Evolutionary conservation across 2,797 vertebrate genomes (phyloP), one percentile per base, ranked within the genome.

Genomic region (Lacerta agilis): DNA sequence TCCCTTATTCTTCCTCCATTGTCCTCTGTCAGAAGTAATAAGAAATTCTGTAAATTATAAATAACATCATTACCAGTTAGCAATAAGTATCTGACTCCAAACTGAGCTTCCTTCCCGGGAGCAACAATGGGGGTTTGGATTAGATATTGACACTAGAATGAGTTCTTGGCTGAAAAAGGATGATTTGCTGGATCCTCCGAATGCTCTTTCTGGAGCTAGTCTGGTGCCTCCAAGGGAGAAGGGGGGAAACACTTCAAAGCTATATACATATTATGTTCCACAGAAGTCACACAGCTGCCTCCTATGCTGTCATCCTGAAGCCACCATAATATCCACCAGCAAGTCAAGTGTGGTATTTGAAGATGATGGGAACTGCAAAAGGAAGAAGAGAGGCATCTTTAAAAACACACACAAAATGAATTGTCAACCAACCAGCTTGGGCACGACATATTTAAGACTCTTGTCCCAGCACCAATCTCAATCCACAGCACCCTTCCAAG

Each of bases 361-460:
- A 93, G 93, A 99, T 98, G 91, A 99, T 96, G 89, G 98, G 98
- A 95, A 99, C 98, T 99, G 96, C 81, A 94, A 27, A 82, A 82
- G 78, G 96, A 90, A 95, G 81, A 90, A 77, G 92, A 93, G 88
- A 84, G 75, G 85, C 2, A 71, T 38, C 41, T 33, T 93, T 58
- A 94, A 83, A 20, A 78, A 7, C 8, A 85, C 20, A 33, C 25
- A 25, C 6, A 33, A 79, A 77, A 0, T 0, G 1, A 0, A 10
- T 25, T 72, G n/a, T 4, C 9, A 66, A 41, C 5, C 25, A 38
- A 78, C 80, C 76, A 79, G 7, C 10, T 29, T 29, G 8, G 61
- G 20, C 25, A 8, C 82, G n/a, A 8, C 67, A 20, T 33, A 20
- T n/a, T 8, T 71, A 86, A 79, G 45, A 38, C 5, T 49, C 15